Conservation (phyloP, 2,888 invertebrate species). For the Rhamphomyia laevipes region DNA sequence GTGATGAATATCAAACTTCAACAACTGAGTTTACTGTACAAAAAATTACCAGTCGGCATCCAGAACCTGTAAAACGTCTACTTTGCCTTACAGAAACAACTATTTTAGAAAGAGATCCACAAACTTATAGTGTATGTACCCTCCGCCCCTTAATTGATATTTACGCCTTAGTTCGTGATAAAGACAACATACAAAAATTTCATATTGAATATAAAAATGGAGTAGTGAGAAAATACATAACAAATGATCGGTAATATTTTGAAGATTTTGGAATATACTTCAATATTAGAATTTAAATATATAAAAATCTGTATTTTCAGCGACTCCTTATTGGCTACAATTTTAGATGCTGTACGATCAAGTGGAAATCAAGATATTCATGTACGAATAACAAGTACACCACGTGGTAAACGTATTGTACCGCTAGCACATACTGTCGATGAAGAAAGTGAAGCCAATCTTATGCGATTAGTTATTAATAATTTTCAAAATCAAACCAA, state of each 20-base stretch:
- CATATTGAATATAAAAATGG: slow-evolving; percentile 90
- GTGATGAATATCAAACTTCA: slow-evolving; percentile 91
- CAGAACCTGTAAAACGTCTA: slow-evolving; percentile 75
- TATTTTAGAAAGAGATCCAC: slow-evolving; percentile 90
- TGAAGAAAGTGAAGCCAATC: slow-evolving; percentile 90
- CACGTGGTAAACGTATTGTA: slow-evolving; percentile 77
- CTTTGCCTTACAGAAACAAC: slow-evolving; percentile 93
- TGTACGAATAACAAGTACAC: slow-evolving; percentile 74
- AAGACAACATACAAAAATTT: slow-evolving; percentile 86
- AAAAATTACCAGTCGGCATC: slow-evolving; percentile 73
- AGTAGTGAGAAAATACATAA: slow-evolving; percentile 73
- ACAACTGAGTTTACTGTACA: slow-evolving; percentile 93
- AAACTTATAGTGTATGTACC: slow-evolving; percentile 85
- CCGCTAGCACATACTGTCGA: slow-evolving; percentile 84
- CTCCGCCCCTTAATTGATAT: slow-evolving; percentile 71
- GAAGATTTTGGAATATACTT: background rate
- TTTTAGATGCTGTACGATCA: slow-evolving; percentile 92
- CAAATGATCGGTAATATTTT: slow-evolving; percentile 69
- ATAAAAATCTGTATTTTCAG: slow-evolving; percentile 38
- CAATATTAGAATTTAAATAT: slow-evolving; percentile 5
- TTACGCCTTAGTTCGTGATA: slow-evolving; percentile 81
- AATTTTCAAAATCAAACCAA: slow-evolving; percentile 42
- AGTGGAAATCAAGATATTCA: slow-evolving; percentile 96
- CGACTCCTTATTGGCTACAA: slow-evolving; percentile 87
- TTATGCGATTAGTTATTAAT: slow-evolving; percentile 47